phyloP scores from a whole-genome alignment of 2,797 vertebrate genomes.

The Dicrostonyx torquatus region DNA sequence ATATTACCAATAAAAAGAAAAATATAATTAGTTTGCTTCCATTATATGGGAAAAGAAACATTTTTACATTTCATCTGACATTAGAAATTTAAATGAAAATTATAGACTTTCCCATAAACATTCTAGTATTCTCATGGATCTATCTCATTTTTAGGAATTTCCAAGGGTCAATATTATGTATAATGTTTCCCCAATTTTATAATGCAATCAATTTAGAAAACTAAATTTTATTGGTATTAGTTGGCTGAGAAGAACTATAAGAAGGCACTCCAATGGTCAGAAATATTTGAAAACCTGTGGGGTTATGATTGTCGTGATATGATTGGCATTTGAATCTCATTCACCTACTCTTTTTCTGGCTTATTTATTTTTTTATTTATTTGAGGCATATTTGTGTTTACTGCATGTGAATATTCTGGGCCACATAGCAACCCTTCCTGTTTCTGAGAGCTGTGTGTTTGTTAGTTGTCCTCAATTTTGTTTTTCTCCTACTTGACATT shows the following conservation, averaged over 20 bases:
- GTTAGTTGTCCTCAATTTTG: neutral
- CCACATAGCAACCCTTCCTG: neutral
- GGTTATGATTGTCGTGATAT: neutral
- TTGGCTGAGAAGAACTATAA: neutral
- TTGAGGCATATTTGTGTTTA: neutral
- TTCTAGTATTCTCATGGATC: conserved; percentile 36
- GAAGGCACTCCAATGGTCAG: neutral
- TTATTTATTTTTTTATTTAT: neutral
- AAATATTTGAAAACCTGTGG: neutral
- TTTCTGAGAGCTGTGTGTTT: neutral
- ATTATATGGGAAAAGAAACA: conserved; percentile 33
- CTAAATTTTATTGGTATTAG: neutral
- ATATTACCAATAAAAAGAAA: neutral
- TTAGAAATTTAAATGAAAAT: conserved; percentile 56
- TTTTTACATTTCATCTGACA: neutral
- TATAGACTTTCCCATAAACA: conserved; percentile 7
- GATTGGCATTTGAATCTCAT: neutral
- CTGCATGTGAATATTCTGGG: neutral
- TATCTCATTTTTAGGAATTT: conserved; percentile 46
- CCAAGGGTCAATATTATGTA: conserved; percentile 15
- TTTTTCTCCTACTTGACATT: neutral
- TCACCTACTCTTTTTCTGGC: neutral
- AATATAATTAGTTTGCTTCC: conserved; percentile 37
- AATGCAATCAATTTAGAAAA: conserved; percentile 48
- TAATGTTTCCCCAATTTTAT: conserved; percentile 8